Base-by-base conservation (phyloP, 2,888 invertebrate genomes). In the Lordiphosa fenestrarum region DNA sequence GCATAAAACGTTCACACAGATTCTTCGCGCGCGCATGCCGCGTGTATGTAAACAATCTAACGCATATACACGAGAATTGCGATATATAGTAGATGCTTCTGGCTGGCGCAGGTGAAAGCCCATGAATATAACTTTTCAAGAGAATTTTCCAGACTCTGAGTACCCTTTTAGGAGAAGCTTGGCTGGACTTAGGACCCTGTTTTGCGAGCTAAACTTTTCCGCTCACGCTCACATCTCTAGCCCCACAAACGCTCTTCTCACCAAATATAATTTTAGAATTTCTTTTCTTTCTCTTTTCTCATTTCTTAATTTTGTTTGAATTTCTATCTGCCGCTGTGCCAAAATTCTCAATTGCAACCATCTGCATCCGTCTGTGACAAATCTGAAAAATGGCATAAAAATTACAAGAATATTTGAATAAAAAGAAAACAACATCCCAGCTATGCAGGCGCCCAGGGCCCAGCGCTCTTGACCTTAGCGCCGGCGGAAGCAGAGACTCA, bases 381-480 rank as follows among this genome's bases (percentile, higher is more conserved):
- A 56, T 51, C 63, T 51, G 64, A 64, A 64, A 64, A 63, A 63
- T 63, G 63, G 40, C 46, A 47, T 53, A 52, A 58, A 52, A 75
- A 72, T 67, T 62, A 39, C 67, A 65, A 54, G 52, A 69, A 66
- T 66, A 62, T 66, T 58, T 61, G 36, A 47, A 23, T 15, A 15
- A 46, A 59, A 57, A 60, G 50, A 42, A 57, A 35, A 39, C 10
- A 6, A 57, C 65, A 58, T 57, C 30, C 21, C 36, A 33, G 46
- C 39, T 47, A 69, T 55, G 23, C 52, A 53, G 59, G 75, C 74
- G 81, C 73, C 81, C 68, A 53, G 62, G 61, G 53, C 56, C 46
- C 41, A 39, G 30, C 30, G 50, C 52, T 65, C 76, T 77, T 81
- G 76, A 71, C 69, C 71, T 53, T 53, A 36, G 52, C 41, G 66